Evolutionary conservation across 1,140 invertebrate genomes (phyloP).

Genomic region (Eriocheir sinensis): DNA sequence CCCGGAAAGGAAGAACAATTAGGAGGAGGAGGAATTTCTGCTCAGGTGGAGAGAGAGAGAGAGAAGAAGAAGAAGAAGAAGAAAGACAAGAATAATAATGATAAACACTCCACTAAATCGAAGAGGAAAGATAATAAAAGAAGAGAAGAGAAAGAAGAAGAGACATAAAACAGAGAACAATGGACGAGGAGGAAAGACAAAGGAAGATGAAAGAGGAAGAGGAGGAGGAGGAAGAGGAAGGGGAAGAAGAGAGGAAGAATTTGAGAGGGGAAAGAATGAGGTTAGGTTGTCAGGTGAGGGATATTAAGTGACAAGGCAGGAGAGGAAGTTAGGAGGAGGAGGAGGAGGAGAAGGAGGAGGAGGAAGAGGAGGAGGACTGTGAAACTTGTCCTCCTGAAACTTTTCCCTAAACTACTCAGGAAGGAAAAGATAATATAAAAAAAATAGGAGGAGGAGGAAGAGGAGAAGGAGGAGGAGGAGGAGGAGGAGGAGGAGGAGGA

Average conservation of each 20-base stretch:
- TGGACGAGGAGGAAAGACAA: neutral
- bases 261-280: neutral
- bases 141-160: neutral
- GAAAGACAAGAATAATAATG: too few relatives aligned
- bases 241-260: neutral
- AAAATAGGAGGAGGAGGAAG: neutral
- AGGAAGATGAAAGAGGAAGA: neutral
- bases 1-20: too few relatives aligned
- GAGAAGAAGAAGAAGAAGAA: too few relatives aligned
- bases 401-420: too few relatives aligned
- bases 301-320: neutral
- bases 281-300: neutral
- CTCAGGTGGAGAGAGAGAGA: too few relatives aligned
- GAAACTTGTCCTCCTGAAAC: too few relatives aligned
- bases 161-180: neutral
- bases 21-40: too few relatives aligned
- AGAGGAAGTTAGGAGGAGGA: neutral
- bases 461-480: neutral
- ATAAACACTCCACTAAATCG: neutral
- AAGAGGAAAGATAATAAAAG: neutral
- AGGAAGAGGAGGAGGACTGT: neutral
- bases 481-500: too few relatives aligned
- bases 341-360: neutral
- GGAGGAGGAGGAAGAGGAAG: neutral
- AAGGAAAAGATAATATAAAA: too few relatives aligned